These are phyloP conservation scores for Brachionus rotundiformis DNA, from an alignment of 1,140 invertebrate species.

Conservation along the genomic window DNA sequence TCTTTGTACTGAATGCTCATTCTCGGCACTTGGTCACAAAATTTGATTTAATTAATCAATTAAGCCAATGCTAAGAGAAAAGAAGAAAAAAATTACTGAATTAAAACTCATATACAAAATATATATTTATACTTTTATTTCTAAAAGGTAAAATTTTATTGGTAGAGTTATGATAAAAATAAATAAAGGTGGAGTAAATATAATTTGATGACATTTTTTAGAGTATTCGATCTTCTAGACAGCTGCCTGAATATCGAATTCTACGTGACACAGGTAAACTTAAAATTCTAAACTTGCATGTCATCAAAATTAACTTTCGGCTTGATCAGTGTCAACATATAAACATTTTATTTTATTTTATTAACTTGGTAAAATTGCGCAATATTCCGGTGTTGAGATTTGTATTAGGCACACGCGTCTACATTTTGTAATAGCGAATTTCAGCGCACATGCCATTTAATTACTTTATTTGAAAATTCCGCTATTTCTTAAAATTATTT, in stretches of 20 bases:
- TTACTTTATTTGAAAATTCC: background rate
- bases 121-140: conserved; percentile 26
- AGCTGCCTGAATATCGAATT: conserved; percentile 30
- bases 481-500: conserved; percentile 5
- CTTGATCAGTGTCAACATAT: conserved; percentile 7
- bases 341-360: background rate
- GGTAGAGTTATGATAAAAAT: background rate
- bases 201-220: conserved; percentile 46
- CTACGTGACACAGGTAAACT: conserved; percentile 9
- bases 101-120: conserved; percentile 15
- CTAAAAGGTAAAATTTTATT: background rate
- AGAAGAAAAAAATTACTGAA: background rate
- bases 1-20: background rate
- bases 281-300: conserved; percentile 38
- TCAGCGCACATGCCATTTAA: conserved; percentile 39
- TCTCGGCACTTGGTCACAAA: background rate
- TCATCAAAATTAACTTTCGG: conserved; percentile 37
- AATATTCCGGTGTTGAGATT: conserved; percentile 2
- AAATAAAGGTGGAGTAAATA: background rate
- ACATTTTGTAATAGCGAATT: background rate
- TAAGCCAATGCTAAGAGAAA: background rate
- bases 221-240: background rate
- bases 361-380: background rate
- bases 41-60: conserved; percentile 37
- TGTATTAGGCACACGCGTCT: background rate